Percentiles rank a stretch among this genome's conserved stretches.
phyloP scores from a whole-genome alignment of 2,113 vertebrate genomes.

The Pitta sordida region DNA sequence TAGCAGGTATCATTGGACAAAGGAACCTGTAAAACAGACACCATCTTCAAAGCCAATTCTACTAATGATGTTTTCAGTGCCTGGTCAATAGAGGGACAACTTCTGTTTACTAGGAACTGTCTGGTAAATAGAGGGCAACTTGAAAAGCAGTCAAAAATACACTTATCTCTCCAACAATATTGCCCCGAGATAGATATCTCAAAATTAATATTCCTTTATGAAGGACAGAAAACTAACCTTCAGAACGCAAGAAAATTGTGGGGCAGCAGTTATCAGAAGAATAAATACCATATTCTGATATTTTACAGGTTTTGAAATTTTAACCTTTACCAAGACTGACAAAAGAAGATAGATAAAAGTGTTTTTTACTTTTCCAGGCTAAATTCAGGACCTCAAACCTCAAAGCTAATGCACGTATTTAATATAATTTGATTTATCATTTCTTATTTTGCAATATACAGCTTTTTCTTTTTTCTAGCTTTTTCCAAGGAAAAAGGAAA shows the following conservation, averaged over 20 bases:
- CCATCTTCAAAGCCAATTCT: background rate
- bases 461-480: background rate
- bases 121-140: background rate
- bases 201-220: background rate
- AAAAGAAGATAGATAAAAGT: background rate
- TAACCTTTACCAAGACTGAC: background rate
- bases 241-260: background rate
- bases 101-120: background rate
- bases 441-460: background rate
- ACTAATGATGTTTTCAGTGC: background rate
- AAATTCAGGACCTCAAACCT: background rate
- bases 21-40: background rate
- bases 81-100: background rate
- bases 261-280: background rate
- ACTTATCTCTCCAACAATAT: background rate
- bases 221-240: background rate
- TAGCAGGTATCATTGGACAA: background rate
- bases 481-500: background rate
- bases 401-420: background rate
- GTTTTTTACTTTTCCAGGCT: background rate
- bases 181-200: background rate
- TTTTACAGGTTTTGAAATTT: background rate
- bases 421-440: background rate
- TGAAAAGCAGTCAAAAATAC: background rate
- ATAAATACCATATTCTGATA: background rate